Evolutionary conservation across 2,888 invertebrate species (phyloP).

Genomic region (Eumacrocentrus americanus): DNA sequence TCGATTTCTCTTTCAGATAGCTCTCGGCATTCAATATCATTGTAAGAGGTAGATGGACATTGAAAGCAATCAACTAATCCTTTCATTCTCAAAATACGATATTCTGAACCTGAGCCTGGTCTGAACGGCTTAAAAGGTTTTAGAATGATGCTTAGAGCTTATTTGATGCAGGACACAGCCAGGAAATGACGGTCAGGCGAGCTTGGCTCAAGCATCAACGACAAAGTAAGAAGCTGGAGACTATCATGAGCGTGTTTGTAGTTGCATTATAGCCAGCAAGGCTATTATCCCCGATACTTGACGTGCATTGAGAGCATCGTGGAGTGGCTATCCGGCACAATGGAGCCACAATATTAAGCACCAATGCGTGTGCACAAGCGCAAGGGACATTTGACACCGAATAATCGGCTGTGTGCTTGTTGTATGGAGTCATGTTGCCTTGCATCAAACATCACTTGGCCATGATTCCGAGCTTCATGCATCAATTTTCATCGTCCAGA

Average conservation of each 20-base stretch:
- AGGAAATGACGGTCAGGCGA: too few species aligned
- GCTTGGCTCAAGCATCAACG: neutral
- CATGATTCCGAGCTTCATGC: too few species aligned
- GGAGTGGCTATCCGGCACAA: conserved; percentile 15
- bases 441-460: neutral
- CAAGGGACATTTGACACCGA: neutral
- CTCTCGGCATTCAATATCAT: too few species aligned
- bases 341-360: conserved; percentile 17
- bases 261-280: neutral
- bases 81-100: too few species aligned
- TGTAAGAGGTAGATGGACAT: neutral
- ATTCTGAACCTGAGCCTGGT: too few species aligned
- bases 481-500: too few species aligned
- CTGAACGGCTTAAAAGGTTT: too few species aligned
- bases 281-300: conserved; percentile 15
- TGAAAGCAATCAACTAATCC: neutral
- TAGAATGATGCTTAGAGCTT: too few species aligned
- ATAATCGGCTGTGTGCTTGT: conserved; percentile 7
- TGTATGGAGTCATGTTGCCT: neutral
- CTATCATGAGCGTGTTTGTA: neutral
- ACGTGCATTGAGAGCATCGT: neutral
- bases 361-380: conserved; percentile 1
- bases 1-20: too few species aligned
- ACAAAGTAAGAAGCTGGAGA: neutral
- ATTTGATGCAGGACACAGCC: too few species aligned